Conservation (phyloP, 2,113 vertebrate species). For the Hoplias malabaricus region DNA sequence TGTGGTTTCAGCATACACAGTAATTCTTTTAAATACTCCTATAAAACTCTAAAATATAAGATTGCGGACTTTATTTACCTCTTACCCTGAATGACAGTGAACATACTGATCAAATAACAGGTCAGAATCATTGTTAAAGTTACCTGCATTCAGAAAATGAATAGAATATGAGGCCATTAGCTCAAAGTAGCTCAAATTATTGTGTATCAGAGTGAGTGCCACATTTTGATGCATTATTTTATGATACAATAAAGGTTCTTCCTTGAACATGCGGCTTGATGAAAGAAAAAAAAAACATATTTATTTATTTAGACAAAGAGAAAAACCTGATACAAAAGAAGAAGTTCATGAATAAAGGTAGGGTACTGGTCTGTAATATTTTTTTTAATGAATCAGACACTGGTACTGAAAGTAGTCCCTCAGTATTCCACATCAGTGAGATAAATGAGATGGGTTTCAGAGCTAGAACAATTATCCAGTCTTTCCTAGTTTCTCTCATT, state of each 20-base stretch:
- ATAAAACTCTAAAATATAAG: too few relatives aligned
- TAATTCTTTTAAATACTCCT: too few relatives aligned
- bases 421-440: not conserved
- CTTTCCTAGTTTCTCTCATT: not conserved
- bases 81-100: not conserved
- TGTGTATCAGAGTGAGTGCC: not conserved
- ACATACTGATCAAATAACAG: not conserved
- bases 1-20: too few relatives aligned
- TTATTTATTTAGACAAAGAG: too few relatives aligned
- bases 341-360: not conserved
- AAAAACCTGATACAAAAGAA: too few relatives aligned
- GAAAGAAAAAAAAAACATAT: too few relatives aligned
- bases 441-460: not conserved
- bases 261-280: too few relatives aligned
- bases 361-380: not conserved
- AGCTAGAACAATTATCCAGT: not conserved
- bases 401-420: not conserved
- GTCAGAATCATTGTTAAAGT: not conserved
- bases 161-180: not conserved
- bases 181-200: not conserved
- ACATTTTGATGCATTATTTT: too few relatives aligned
- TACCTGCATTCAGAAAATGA: not conserved
- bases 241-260: too few relatives aligned
- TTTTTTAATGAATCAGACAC: not conserved
- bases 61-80: too few relatives aligned